A percentile compares a stretch with the other conserved stretches of the same genome.
phyloP scores from a whole-genome alignment of 2,797 vertebrate species.

The Cirrhinus molitorella region DNA sequence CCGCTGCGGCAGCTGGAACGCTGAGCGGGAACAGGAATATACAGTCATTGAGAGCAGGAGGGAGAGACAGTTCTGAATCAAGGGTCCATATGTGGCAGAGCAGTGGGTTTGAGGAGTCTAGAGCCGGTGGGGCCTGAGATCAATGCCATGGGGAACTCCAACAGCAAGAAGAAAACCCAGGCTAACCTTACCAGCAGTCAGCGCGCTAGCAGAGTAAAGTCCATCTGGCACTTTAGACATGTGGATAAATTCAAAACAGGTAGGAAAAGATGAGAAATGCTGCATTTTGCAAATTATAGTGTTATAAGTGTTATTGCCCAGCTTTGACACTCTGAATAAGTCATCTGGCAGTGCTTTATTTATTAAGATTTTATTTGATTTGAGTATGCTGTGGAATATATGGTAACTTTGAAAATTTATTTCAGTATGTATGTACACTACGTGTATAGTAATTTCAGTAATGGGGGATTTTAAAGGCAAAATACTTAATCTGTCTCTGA shows the following conservation, averaged over 20 bases:
- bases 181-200: constrained; percentile 37
- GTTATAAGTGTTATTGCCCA: not conserved
- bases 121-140: constrained; percentile 59
- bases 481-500: not conserved
- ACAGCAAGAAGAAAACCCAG: constrained; percentile 77
- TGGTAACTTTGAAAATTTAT: not conserved
- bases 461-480: too few relatives aligned
- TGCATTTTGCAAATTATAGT: not conserved
- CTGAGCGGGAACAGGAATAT: constrained; percentile 32
- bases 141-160: constrained; percentile 78
- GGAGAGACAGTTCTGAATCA: constrained; percentile 14
- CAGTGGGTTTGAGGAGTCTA: constrained; percentile 16
- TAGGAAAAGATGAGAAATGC: constrained; percentile 60
- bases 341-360: not conserved
- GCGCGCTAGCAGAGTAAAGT: constrained; percentile 60
- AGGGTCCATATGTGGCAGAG: constrained; percentile 62
- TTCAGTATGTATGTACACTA: not conserved
- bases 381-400: not conserved
- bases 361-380: not conserved
- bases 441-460: too few relatives aligned
- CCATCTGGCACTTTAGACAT: constrained; percentile 72
- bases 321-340: not conserved
- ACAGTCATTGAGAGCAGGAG: constrained; percentile 17
- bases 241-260: constrained; percentile 75
- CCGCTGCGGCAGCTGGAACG: constrained; percentile 40